phyloP scores from a whole-genome alignment of 2,113 vertebrate species.

The Forbesichthys papilliferus region DNA sequence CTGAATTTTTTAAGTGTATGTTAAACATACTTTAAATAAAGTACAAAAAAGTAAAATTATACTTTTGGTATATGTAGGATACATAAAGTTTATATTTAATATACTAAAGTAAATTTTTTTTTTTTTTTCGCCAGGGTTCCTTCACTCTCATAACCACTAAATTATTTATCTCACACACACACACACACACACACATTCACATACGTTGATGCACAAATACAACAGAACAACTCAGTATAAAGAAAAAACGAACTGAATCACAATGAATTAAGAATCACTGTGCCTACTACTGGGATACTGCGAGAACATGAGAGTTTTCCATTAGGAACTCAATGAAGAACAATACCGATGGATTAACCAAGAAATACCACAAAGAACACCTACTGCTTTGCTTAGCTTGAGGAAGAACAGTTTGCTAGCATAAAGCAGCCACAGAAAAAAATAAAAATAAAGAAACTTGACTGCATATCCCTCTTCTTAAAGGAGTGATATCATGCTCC shows the following conservation, averaged over 20 bases:
- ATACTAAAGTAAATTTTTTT: too few relatives aligned
- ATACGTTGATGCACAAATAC: conserved; percentile 11
- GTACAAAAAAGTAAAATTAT: too few relatives aligned
- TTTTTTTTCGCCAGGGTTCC: too few relatives aligned
- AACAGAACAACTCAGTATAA: background rate
- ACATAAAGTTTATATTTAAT: too few relatives aligned
- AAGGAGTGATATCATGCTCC: too few relatives aligned
- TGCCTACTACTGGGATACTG: conserved; percentile 10
- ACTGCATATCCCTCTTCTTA: too few relatives aligned
- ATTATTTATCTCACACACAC: conserved; percentile 16
- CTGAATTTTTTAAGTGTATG: too few relatives aligned
- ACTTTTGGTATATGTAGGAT: too few relatives aligned
- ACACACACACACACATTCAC: conserved; percentile 14
- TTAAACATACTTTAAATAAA: too few relatives aligned
- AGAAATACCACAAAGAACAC: background rate
- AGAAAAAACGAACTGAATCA: conserved; percentile 17
- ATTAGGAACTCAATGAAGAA: conserved; percentile 24
- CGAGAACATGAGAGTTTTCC: conserved; percentile 12
- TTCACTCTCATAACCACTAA: conserved; percentile 19
- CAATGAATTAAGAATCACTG: conserved; percentile 27
- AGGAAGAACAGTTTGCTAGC: background rate
- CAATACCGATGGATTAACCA: conserved; percentile 18
- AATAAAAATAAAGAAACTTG: background rate
- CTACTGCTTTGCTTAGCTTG: background rate
- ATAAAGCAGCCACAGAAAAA: conserved; percentile 2